Conservation (phyloP, 2,888 invertebrate genomes). For the Drosophila neutralis region DNA sequence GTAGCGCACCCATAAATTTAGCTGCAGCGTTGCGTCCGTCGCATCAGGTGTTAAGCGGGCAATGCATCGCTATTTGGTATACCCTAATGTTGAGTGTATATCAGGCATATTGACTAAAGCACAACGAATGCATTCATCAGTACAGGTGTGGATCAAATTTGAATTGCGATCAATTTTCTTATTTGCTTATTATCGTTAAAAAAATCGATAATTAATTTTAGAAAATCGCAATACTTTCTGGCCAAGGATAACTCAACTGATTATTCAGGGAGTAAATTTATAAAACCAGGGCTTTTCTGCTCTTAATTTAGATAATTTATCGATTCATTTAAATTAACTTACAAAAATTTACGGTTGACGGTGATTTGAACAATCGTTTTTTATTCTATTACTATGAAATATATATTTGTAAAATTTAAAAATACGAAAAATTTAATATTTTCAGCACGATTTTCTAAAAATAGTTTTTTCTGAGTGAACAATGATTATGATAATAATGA, state of each 20-base stretch:
- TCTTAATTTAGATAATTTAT: background rate
- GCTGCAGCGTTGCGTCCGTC: conserved; percentile 45
- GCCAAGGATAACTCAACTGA: background rate
- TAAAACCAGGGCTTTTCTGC: background rate
- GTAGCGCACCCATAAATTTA: conserved; percentile 81
- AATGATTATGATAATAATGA: no score
- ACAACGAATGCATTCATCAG: background rate
- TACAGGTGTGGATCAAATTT: background rate
- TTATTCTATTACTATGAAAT: background rate
- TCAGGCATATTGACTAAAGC: background rate
- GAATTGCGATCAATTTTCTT: background rate
- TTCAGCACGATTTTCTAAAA: background rate
- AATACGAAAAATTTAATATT: background rate
- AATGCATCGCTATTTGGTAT: conserved; percentile 38
- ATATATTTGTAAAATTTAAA: background rate
- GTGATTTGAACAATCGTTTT: background rate
- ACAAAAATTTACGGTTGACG: no score
- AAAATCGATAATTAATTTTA: background rate
- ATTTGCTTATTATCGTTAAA: background rate
- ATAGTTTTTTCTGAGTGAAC: no score
- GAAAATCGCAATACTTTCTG: background rate
- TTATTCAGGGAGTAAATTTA: background rate
- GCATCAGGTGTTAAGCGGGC: conserved; percentile 79
- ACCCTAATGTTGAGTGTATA: conserved; percentile 48
- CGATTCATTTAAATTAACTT: background rate